These are phyloP conservation scores for Tenebrosternarchus preto DNA, from an alignment of 2,113 vertebrate species.

Conservation along the genomic window DNA sequence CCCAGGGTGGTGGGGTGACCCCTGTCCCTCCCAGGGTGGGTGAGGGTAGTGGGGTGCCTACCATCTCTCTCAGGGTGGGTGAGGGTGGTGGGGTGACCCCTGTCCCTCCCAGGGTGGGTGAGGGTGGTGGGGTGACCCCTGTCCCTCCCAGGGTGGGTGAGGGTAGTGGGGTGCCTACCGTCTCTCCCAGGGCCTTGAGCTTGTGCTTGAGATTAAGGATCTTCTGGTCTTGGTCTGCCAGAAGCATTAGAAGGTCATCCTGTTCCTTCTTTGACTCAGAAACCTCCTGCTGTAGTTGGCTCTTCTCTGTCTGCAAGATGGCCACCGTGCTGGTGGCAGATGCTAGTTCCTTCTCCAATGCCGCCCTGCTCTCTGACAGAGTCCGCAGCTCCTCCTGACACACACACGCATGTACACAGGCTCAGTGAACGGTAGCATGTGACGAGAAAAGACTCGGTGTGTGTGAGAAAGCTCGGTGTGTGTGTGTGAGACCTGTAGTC, in stretches of 20 bases:
- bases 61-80: too few species aligned
- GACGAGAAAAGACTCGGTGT: background rate
- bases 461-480: too few species aligned
- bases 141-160: too few species aligned
- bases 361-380: slow-evolving; percentile 72
- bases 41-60: background rate
- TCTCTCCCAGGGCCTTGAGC: slow-evolving; percentile 86
- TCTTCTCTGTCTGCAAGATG: slow-evolving; percentile 88
- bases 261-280: slow-evolving; percentile 94
- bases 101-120: too few species aligned
- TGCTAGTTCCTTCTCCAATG: slow-evolving; percentile 84
- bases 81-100: too few species aligned
- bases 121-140: background rate
- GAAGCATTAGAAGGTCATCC: slow-evolving; percentile 92
- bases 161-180: slow-evolving; percentile 75
- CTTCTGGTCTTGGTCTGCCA: slow-evolving; percentile 98
- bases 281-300: slow-evolving; percentile 83
- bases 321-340: slow-evolving; percentile 85
- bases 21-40: too few species aligned
- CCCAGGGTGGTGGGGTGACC: too few species aligned
- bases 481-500: slow-evolving; percentile 69
- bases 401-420: background rate
- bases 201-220: slow-evolving; percentile 81
- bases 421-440: background rate
- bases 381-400: slow-evolving; percentile 78